These are phyloP conservation scores for Austrolebias charrua DNA, from an alignment of 2,797 vertebrate genomes.

Conservation along the genomic window DNA sequence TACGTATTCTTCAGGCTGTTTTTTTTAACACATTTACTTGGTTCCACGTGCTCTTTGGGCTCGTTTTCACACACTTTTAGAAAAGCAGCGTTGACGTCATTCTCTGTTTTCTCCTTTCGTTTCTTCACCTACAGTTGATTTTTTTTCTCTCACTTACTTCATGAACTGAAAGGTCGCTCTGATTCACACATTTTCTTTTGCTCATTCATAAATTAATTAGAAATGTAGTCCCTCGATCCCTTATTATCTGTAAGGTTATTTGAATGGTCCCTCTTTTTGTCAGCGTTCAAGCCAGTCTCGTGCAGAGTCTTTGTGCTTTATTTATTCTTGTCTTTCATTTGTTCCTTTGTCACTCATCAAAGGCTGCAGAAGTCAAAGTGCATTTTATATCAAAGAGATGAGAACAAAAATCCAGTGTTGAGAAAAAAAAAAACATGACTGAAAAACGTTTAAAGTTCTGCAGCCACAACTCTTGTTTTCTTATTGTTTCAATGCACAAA, in stretches of 20 bases:
- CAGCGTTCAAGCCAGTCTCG: neutral
- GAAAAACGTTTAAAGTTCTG: conserved; percentile 13
- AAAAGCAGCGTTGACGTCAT: conserved; percentile 24
- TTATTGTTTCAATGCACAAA: neutral
- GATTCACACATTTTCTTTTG: conserved; percentile 17
- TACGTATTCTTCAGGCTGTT: conserved; percentile 13
- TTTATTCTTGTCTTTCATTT: neutral
- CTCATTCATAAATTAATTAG: conserved; percentile 6
- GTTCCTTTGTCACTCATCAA: conserved; percentile 1
- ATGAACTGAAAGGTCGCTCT: neutral
- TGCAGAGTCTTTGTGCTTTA: neutral
- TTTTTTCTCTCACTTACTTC: conserved; percentile 3
- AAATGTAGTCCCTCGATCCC: neutral
- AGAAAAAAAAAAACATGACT: conserved; percentile 27
- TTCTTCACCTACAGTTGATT: conserved; percentile 2
- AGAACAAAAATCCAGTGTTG: conserved; percentile 8
- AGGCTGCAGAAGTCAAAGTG: neutral
- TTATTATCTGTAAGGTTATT: neutral
- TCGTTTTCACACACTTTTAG: conserved; percentile 32
- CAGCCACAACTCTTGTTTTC: neutral
- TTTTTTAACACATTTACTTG: neutral
- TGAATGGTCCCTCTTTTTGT: neutral
- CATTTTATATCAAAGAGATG: conserved; percentile 21
- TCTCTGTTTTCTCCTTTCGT: conserved; percentile 8
- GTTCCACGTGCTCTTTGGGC: neutral